A percentile compares a stretch with the other conserved stretches of the same genome.
phyloP scores from a whole-genome alignment of 2,888 invertebrate species.

The Nesidiocoris tenuis region DNA sequence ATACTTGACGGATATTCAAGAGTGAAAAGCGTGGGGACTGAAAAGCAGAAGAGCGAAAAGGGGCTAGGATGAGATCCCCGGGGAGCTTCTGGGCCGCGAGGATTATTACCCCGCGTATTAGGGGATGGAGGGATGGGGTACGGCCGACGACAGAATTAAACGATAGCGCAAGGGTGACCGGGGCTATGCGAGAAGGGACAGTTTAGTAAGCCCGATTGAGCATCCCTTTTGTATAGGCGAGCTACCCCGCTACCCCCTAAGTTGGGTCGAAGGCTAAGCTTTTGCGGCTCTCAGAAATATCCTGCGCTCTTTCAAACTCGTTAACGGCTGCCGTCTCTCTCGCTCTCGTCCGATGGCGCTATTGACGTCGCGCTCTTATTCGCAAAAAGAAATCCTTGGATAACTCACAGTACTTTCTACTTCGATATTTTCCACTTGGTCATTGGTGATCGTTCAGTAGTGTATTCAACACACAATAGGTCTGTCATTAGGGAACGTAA shows the following conservation, averaged over 20 bases:
- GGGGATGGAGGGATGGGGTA: neutral
- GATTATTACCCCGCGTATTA: constrained; percentile 4
- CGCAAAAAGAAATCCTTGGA: no score
- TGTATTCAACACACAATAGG: no score
- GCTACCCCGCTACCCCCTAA: neutral
- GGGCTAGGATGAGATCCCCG: no score
- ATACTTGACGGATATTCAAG: no score
- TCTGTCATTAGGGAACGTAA: no score
- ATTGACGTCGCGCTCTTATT: no score
- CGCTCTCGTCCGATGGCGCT: no score
- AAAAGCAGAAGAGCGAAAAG: no score
- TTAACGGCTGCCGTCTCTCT: neutral
- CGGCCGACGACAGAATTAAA: constrained; percentile 7
- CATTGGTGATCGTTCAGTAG: no score
- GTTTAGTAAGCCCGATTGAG: constrained; percentile 15
- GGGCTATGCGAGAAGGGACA: neutral
- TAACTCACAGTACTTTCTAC: no score
- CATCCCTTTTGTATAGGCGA: neutral
- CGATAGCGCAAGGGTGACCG: neutral
- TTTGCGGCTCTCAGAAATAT: neutral
- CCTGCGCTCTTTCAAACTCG: neutral
- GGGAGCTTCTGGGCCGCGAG: neutral
- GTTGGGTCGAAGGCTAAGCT: constrained; percentile 11
- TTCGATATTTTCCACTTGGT: no score
- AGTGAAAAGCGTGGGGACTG: no score